Conservation (phyloP, 35 echinoderm and acorn worm genomes). For the Antedon bifida region DNA sequence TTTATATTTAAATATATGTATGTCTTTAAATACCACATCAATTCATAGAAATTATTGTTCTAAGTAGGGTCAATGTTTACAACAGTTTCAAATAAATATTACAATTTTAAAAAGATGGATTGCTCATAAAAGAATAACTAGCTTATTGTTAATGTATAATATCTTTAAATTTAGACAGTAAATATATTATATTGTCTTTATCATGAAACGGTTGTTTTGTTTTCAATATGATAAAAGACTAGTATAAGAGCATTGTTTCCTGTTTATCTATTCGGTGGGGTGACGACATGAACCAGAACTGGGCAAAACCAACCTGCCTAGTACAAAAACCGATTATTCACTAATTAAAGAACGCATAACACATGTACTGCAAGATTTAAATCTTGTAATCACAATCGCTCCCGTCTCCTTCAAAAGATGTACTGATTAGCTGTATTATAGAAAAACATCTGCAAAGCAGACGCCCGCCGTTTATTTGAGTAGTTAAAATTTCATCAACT, state of each 20-base stretch:
- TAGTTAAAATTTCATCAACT: not conserved
- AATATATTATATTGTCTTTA: not conserved
- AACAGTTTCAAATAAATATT: not conserved
- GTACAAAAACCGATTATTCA: not conserved
- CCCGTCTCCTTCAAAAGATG: not conserved
- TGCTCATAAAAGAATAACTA: not conserved
- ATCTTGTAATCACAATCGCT: not conserved
- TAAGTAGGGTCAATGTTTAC: too few relatives aligned
- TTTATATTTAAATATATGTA: not conserved
- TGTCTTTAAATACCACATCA: not conserved
- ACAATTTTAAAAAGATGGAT: not conserved
- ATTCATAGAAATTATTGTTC: not conserved
- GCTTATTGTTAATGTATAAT: not conserved
- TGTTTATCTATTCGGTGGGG: not conserved
- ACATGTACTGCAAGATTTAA: not conserved
- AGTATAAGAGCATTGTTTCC: not conserved
- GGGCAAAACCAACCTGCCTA: not conserved
- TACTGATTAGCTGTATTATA: not conserved
- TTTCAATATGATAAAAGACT: not conserved
- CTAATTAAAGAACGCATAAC: not conserved
- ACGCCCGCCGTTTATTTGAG: not conserved
- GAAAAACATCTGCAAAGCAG: not conserved
- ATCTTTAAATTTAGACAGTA: too few relatives aligned
- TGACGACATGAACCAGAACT: not conserved
- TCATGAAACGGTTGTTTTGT: not conserved